Evolutionary conservation across 2,113 vertebrate genomes (phyloP).

Genomic region (Bufo bufo): DNA sequence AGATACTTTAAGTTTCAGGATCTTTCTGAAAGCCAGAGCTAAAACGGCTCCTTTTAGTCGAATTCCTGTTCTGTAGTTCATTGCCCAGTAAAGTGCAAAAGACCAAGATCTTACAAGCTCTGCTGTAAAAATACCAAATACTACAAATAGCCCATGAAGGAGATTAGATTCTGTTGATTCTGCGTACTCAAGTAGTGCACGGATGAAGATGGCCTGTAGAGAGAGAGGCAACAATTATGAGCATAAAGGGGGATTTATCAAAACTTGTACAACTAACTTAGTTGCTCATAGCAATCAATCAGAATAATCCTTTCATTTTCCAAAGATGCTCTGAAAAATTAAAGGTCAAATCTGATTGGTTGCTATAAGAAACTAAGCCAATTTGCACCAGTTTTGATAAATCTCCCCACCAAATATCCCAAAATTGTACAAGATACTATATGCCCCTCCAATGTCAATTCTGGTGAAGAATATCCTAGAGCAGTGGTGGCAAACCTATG

Average conservation of each 20-base stretch:
- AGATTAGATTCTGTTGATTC: conserved; percentile 67
- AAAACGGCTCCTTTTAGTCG: conserved; percentile 78
- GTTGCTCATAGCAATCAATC: too few species aligned
- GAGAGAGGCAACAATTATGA: not conserved
- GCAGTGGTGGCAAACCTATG: too few species aligned
- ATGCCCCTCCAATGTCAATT: not conserved
- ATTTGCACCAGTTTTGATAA: not conserved
- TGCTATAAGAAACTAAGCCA: too few species aligned
- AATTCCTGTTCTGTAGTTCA: conserved; percentile 80
- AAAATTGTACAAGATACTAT: not conserved
- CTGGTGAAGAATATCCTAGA: not conserved
- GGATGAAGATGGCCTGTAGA: conserved; percentile 73
- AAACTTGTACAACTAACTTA: too few species aligned
- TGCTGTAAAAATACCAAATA: conserved; percentile 72
- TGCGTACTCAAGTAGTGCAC: conserved; percentile 77
- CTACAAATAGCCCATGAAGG: conserved; percentile 73
- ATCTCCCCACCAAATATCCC: not conserved
- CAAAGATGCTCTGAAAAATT: too few species aligned
- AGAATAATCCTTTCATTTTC: too few species aligned
- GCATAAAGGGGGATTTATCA: not conserved
- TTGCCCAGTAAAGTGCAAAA: conserved; percentile 76
- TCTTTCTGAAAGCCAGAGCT: conserved; percentile 76
- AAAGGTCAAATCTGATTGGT: too few species aligned
- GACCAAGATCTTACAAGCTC: conserved; percentile 80
- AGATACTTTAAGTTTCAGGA: conserved; percentile 75